Base-by-base conservation (phyloP, 2,113 vertebrate genomes). In the Clarias macrocephalus region DNA sequence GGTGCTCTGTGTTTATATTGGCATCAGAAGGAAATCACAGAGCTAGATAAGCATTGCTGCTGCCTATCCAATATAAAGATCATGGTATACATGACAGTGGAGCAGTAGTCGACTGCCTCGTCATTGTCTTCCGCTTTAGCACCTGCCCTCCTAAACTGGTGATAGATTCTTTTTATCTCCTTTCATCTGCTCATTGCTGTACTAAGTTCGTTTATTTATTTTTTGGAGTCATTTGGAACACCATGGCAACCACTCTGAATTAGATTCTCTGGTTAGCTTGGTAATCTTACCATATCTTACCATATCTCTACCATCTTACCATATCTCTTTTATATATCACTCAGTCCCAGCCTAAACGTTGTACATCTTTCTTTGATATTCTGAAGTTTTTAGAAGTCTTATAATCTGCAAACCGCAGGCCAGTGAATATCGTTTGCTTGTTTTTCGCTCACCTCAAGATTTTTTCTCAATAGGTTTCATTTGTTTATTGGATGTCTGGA, bases 21-120 rank as follows among this genome's bases (percentile, higher is more conserved):
- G 75, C 75, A n/a, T n/a, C n/a, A 77, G 15, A 77, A 56, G 25
- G 23, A 77, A 79, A 56, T 5, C 15, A 56, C 25, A 73, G 28
- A 52, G 48, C 54, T 56, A 77, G 15, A 77, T 77, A 77, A 77
- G 23, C 75, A 28, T n/a, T 79, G 56, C n/a, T 57, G 75, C 25
- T 28, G 15, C n/a, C 52, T 28, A n/a, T 15, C 25, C 52, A 56
- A 56, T 56, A 9, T 56, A 77, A 79, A 48, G 48, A 48, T 48
- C 6, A 8, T 8, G 0, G 48, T 48, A 48, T 48, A 48, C 48
- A 48, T 6, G 48, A 48, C 48, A 48, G 48, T 48, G 48, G 48
- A 7, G 48, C 18, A 33, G 28, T 33, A 33, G n/a, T 59, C 25
- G 21, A 4, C 28, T 80, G 56, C 8, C 16, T 59, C 25, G 56